A percentile compares a stretch with the other conserved stretches of the same genome.
Evolutionary conservation across 2,888 invertebrate species (phyloP).

Genomic region (Chloroclysta siterata): DNA sequence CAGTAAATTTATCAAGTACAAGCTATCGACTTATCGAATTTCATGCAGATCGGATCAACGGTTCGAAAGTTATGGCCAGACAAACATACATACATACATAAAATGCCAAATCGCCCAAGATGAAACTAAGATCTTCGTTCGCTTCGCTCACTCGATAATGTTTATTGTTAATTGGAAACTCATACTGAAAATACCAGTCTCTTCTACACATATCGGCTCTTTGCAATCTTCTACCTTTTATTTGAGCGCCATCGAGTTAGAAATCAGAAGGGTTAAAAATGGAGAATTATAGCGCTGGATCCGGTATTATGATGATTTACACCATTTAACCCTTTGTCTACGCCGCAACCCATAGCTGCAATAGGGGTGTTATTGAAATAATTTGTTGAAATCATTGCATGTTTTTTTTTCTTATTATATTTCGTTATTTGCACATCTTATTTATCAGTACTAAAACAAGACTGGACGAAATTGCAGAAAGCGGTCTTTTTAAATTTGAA

Average conservation of each 20-base stretch:
- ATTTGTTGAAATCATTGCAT: not conserved
- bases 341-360: slow-evolving; percentile 17
- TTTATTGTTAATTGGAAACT: too few species aligned
- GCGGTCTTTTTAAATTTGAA: too few species aligned
- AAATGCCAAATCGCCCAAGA: too few species aligned
- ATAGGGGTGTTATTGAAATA: slow-evolving; percentile 10
- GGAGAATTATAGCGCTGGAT: slow-evolving; percentile 69
- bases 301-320: slow-evolving; percentile 73
- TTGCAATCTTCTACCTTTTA: slow-evolving; percentile 42
- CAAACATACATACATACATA: too few species aligned
- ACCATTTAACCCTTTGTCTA: slow-evolving; percentile 51
- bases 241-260: slow-evolving; percentile 46
- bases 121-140: too few species aligned
- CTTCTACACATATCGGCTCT: slow-evolving; percentile 36
- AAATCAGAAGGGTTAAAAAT: slow-evolving; percentile 68
- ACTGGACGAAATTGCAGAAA: too few species aligned
- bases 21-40: too few species aligned
- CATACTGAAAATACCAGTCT: not conserved
- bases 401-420: not conserved
- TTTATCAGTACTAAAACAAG: not conserved
- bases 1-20: too few species aligned
- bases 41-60: too few species aligned
- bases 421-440: too few species aligned
- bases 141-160: too few species aligned
- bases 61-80: too few species aligned